Conservation (phyloP, 2,797 vertebrate genomes). For the Hemitrygon akajei region DNA sequence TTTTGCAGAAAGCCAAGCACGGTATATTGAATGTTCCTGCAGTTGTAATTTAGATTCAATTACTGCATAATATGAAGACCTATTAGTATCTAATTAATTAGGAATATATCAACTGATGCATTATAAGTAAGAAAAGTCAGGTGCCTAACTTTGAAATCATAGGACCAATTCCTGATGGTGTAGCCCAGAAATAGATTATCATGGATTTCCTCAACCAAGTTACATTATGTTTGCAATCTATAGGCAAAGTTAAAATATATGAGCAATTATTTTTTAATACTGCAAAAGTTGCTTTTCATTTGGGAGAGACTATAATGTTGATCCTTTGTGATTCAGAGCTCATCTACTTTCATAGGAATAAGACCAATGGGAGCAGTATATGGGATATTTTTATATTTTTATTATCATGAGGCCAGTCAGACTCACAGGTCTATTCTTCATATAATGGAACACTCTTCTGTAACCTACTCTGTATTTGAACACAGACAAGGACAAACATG, state of each 20-base stretch:
- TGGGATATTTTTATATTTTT: background rate
- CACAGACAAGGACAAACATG: background rate
- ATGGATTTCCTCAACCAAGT: background rate
- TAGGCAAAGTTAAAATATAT: background rate
- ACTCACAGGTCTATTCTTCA: background rate
- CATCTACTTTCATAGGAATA: slow-evolving; percentile 38
- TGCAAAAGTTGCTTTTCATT: slow-evolving; percentile 14
- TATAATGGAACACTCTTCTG: background rate
- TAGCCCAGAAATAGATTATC: background rate
- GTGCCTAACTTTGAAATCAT: background rate
- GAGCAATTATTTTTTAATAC: background rate
- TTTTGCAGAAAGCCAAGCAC: background rate
- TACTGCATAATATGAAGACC: background rate
- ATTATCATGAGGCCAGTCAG: background rate
- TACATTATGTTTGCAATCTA: background rate
- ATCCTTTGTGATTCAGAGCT: background rate
- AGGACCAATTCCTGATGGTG: background rate
- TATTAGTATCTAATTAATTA: background rate
- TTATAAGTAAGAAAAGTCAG: background rate
- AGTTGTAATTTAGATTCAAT: background rate
- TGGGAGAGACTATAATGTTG: background rate
- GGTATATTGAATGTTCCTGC: background rate
- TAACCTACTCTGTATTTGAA: background rate
- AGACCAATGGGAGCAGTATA: background rate
- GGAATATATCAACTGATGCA: background rate